A percentile compares a stretch with the other conserved stretches of the same genome.
Evolutionary conservation across 2,113 vertebrate species (phyloP).

Genomic region (Harpagus bidentatus): DNA sequence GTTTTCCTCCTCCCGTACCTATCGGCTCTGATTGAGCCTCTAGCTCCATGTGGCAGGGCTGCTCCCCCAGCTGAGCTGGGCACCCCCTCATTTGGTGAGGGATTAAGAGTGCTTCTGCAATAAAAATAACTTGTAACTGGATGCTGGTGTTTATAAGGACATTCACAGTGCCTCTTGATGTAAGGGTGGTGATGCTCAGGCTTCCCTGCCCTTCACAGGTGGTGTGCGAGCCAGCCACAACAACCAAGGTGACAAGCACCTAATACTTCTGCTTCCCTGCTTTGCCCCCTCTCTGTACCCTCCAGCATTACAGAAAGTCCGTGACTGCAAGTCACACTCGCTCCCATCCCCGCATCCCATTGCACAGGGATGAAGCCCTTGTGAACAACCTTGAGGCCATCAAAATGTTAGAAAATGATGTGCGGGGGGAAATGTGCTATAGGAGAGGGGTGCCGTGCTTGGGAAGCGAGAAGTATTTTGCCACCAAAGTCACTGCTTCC

Average conservation of each 20-base stretch:
- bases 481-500: neutral
- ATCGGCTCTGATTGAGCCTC: rapidly evolving
- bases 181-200: neutral
- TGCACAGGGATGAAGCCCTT: neutral
- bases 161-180: rapidly evolving
- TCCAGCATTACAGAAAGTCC: neutral
- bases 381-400: neutral
- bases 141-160: neutral
- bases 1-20: neutral
- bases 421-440: rapidly evolving
- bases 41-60: neutral
- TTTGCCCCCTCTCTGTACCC: neutral
- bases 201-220: neutral
- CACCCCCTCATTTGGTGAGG: neutral
- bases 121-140: neutral
- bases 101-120: neutral
- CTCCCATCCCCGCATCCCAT: neutral
- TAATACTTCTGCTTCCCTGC: neutral
- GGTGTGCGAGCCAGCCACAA: neutral
- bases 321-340: rapidly evolving
- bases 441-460: no score
- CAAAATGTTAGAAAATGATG: neutral
- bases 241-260: neutral
- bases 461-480: neutral
- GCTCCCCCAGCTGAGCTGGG: neutral